Evolutionary conservation across 2,113 vertebrate species (phyloP).

Genomic region (Psilopsiagon aymara): DNA sequence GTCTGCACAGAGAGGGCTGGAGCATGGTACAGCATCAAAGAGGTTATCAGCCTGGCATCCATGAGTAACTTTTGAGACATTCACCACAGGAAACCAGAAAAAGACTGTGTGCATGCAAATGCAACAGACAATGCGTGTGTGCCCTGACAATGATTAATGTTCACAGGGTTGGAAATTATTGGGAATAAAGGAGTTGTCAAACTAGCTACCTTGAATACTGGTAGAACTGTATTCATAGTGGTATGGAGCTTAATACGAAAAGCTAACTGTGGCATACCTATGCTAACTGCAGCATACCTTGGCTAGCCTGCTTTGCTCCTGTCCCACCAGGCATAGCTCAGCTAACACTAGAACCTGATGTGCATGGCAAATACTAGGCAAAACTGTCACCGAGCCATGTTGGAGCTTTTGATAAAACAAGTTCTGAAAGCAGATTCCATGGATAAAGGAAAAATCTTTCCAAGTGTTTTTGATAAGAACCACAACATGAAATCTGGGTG

Average conservation of each 20-base stretch:
- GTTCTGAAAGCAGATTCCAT: neutral
- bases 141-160: neutral
- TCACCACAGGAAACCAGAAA: neutral
- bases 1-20: neutral
- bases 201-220: neutral
- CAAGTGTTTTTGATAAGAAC: slow-evolving; percentile 40
- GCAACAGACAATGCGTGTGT: neutral
- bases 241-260: neutral
- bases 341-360: neutral
- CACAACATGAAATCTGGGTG: slow-evolving; percentile 24
- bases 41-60: neutral
- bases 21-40: neutral
- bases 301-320: neutral
- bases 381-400: neutral
- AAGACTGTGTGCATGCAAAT: neutral
- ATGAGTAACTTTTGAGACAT: neutral
- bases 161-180: neutral
- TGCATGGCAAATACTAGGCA: neutral
- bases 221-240: neutral
- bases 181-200: neutral
- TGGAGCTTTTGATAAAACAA: neutral
- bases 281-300: neutral
- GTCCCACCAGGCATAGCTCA: neutral
- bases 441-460: slow-evolving; percentile 12
- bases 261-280: neutral